These are phyloP conservation scores for Sisor rabdophorus DNA, from an alignment of 2,113 vertebrate species.

Conservation along the genomic window DNA sequence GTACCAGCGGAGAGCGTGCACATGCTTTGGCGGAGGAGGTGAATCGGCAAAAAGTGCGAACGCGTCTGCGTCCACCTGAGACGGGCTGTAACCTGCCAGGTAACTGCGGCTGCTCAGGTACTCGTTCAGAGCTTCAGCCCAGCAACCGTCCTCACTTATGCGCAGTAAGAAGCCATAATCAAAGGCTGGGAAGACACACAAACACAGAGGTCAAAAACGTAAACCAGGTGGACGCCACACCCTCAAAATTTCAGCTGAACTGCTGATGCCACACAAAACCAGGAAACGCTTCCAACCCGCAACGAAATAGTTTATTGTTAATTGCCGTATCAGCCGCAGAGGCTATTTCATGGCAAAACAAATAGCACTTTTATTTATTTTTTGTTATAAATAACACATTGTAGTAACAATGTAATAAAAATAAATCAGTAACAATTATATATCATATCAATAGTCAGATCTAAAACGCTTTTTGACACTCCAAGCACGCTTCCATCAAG, in stretches of 20 bases:
- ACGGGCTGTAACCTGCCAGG: slow-evolving; percentile 84
- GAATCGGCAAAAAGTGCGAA: slow-evolving; percentile 75
- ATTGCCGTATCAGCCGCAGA: too few species aligned
- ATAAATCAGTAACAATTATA: too few species aligned
- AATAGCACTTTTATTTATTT: too few species aligned
- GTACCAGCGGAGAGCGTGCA: slow-evolving; percentile 93
- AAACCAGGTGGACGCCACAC: slow-evolving; percentile 18
- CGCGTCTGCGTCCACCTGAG: slow-evolving; percentile 80
- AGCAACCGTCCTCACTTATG: slow-evolving; percentile 79
- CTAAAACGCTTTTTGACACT: too few species aligned
- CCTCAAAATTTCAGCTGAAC: slow-evolving; percentile 30
- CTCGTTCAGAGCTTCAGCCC: slow-evolving; percentile 80
- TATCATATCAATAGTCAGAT: too few species aligned
- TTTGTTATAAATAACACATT: too few species aligned
- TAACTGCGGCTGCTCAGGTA: slow-evolving; percentile 92
- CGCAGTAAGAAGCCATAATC: slow-evolving; percentile 83
- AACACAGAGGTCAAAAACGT: slow-evolving; percentile 27
- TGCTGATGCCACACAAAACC: too few species aligned
- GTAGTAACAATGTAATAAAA: too few species aligned
- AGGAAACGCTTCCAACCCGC: too few species aligned
- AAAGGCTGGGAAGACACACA: slow-evolving; percentile 84
- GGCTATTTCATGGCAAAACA: too few species aligned
- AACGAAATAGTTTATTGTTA: too few species aligned
- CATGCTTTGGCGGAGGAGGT: slow-evolving; percentile 79
- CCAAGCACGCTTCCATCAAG: too few species aligned